Evolutionary conservation across 2,113 vertebrate species (phyloP), one percentile per base, ranked within the genome.

Genomic region (Gobiocypris rarus): DNA sequence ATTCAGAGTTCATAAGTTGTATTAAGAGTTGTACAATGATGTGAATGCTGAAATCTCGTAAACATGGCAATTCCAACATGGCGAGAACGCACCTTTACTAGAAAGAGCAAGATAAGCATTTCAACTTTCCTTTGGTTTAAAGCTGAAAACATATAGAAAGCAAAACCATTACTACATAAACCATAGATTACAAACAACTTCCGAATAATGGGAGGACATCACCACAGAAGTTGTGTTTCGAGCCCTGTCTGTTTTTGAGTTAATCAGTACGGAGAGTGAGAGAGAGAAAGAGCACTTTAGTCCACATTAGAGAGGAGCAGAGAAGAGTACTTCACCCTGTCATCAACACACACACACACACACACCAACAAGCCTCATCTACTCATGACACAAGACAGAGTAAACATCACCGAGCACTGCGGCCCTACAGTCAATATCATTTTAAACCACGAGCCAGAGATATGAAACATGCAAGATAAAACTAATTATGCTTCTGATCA

Each of bases 251-350:
- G 48, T 11, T 86, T 80, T 61, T 84, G 82, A 70, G 86, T 91
- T 89, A 89, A 89, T 89, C 83, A 84, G 82, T 88, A 69, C 2
- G 65, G 63, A 34, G 63, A 67, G 61, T 0, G 14, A 19, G 31
- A 69, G 31, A 38, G 89, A 91, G 84, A 83, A 50, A 82, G 56
- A 84, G 85, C 83, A 87, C 86, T 91, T 87, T 86, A 84, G 86
- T 56, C 73, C 83, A 80, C 84, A 79, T 85, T 83, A 87, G 87
- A 58, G 74, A 43, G 38, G 71, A 84, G 82, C 84, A 82, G 79
- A 80, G 56, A 63, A 65, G n/a, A n/a, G 70, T 48, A 87, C 83
- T 80, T 58, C 59, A 69, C 43, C 80, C 41, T 28, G 28, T 82
- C 75, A 77, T 82, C 67, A 81, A 71, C 78, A 19, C 63, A 77